Base-by-base conservation (phyloP, 2,113 vertebrate species). In the Rousettus leschenaultii region DNA sequence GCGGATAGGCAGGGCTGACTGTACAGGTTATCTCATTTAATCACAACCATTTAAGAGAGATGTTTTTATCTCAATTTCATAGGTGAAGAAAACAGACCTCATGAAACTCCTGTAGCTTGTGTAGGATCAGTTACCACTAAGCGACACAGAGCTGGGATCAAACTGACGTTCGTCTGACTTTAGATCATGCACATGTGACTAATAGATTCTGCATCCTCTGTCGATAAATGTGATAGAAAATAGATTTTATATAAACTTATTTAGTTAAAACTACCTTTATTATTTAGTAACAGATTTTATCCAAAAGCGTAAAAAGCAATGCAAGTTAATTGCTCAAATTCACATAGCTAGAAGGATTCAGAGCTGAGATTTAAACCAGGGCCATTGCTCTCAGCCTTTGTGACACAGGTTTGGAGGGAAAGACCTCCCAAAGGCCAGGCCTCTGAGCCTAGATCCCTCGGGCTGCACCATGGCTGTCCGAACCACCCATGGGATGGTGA, bases 261-360 rank as follows among this genome's bases (percentile, higher is more conserved):
- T 66, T 68, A 22, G 14, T 84, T 40, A 87, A 90, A 77, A 65
- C 5, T 48, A 8, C 12, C 35, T 26, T 38, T 90, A 48, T 71
- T 70, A 43, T 74, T 96, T 87, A 77, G 38, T 63, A 91, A 65
- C 19, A 91, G 51, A 82, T 38, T 70, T 82, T 33, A 79, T 63
- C 35, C 43, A 11, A 77, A 14, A 66, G 48, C 11, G 59, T 82
- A 70, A 48, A 70, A 51, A 45, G 48, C 15, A 63, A 57, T 40
- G 24, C 33, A 73, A 68, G 35, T 30, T 61, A 87, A 45, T 30
- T 30, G 51, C 45, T 77, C 22, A 35, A 18, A 94, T 77, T 77
- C 33, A 35, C 2, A 4, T 2, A 88, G 83, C 48, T 26, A 35
- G 88, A 18, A 43, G 68, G 8, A 61, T 90, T 43, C 28, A 22